Evolutionary conservation across 1,140 invertebrate species (phyloP).

Genomic region (Nasonia vitripennis): DNA sequence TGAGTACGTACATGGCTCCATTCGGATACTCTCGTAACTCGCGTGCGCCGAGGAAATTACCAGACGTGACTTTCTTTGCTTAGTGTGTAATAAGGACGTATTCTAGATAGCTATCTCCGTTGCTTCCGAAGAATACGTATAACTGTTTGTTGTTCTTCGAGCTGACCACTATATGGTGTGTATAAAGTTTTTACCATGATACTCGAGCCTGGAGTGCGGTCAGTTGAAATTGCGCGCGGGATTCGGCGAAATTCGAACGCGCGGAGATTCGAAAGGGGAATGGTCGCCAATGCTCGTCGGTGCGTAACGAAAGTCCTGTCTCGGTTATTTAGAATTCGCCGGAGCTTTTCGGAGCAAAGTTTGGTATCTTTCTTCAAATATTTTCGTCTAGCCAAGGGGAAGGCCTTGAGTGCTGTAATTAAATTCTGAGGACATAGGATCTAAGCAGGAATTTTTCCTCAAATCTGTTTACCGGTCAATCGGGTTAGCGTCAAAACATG

Average conservation of each 20-base stretch:
- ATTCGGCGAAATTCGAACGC: too few species aligned
- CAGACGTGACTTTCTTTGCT: not conserved
- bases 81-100: not conserved
- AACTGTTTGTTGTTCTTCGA: not conserved
- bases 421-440: not conserved
- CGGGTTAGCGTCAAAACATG: too few species aligned
- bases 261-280: too few species aligned
- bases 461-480: too few species aligned
- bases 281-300: not conserved
- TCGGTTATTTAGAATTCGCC: not conserved
- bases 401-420: not conserved
- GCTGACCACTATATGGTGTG: not conserved
- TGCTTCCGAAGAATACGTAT: not conserved
- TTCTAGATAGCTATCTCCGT: not conserved
- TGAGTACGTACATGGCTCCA: not conserved
- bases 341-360: too few species aligned
- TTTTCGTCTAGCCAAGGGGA: not conserved
- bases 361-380: too few species aligned
- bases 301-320: not conserved
- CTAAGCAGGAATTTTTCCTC: too few species aligned
- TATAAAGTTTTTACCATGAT: too few species aligned
- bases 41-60: not conserved
- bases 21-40: not conserved
- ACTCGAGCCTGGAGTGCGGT: too few species aligned
- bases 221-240: too few species aligned